These are phyloP conservation scores for Luscinia luscinia DNA, from an alignment of 2,797 vertebrate species.

Conservation along the genomic window DNA sequence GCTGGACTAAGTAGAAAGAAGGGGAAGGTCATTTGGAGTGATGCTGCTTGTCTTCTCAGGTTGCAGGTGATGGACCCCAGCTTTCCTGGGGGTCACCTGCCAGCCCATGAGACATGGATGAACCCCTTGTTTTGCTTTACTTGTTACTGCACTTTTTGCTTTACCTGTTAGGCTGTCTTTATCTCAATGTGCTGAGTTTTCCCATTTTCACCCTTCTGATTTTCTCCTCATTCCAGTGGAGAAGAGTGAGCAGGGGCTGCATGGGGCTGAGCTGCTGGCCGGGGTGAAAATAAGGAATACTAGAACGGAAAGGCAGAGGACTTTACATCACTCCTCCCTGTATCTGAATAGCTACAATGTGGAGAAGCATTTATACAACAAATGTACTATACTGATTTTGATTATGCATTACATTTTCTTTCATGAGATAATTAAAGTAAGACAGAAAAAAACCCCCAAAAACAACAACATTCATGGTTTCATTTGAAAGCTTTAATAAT, in stretches of 20 bases:
- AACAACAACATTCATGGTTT: background rate
- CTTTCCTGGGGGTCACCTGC: background rate
- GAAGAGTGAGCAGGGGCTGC: accelerated
- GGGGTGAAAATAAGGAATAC: background rate
- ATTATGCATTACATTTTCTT: background rate
- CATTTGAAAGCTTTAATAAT: background rate
- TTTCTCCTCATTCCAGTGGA: background rate
- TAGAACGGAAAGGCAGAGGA: background rate
- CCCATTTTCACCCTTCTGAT: background rate
- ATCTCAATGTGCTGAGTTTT: accelerated
- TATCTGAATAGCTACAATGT: background rate
- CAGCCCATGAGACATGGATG: accelerated
- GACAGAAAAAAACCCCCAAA: background rate
- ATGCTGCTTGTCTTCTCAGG: background rate
- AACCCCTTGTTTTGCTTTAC: background rate
- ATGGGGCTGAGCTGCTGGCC: background rate
- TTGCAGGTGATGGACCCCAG: background rate
- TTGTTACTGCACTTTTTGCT: accelerated
- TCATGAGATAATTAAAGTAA: background rate
- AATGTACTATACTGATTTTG: background rate
- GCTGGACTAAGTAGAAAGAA: background rate
- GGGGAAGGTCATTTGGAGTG: accelerated
- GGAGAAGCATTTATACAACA: background rate
- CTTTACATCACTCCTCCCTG: background rate
- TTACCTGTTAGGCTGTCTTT: background rate